Percentiles rank a stretch among this genome's conserved stretches.
phyloP scores from a whole-genome alignment of 2,888 invertebrate genomes.

The Acronicta aceris region DNA sequence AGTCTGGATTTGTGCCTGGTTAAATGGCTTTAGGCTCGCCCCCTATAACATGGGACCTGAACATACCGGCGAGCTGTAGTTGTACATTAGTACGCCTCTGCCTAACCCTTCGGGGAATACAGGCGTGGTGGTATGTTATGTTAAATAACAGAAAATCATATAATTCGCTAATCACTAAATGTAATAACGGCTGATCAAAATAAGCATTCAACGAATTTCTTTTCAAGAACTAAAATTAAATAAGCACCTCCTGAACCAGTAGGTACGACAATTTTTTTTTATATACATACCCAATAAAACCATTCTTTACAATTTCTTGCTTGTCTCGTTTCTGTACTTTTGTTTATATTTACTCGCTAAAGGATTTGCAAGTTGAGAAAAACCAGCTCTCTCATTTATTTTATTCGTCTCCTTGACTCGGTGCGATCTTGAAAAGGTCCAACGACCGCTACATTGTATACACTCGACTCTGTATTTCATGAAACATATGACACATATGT shows the following conservation, averaged over 20 bases:
- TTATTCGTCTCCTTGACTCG: slow-evolving; percentile 28
- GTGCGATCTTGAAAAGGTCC: background rate
- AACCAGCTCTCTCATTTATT: slow-evolving; percentile 35
- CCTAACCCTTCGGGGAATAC: too few relatives aligned
- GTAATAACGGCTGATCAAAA: background rate
- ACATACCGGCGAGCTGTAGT: too few relatives aligned
- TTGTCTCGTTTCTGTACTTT: slow-evolving; percentile 3
- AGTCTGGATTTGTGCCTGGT: too few relatives aligned
- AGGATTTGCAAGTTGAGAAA: slow-evolving; percentile 5
- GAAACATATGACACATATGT: slow-evolving; percentile 4
- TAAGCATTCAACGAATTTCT: background rate
- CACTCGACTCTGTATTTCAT: slow-evolving; percentile 2
- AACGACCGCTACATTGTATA: slow-evolving; percentile 16
- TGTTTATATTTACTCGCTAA: slow-evolving; percentile 21
- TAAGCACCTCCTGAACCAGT: background rate
- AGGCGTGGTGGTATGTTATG: too few relatives aligned
- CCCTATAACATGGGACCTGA: too few relatives aligned
- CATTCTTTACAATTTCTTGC: slow-evolving; percentile 23
- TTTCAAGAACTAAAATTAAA: background rate
- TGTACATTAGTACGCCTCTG: too few relatives aligned
- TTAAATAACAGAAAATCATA: too few relatives aligned
- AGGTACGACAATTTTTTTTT: slow-evolving; percentile 1
- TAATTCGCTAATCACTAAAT: too few relatives aligned
- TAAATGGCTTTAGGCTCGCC: too few relatives aligned
- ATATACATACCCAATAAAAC: slow-evolving; percentile 23